Evolutionary conservation across 2,888 invertebrate species (phyloP), one percentile per base, ranked within the genome.

Genomic region (Bedellia somnulentella): DNA sequence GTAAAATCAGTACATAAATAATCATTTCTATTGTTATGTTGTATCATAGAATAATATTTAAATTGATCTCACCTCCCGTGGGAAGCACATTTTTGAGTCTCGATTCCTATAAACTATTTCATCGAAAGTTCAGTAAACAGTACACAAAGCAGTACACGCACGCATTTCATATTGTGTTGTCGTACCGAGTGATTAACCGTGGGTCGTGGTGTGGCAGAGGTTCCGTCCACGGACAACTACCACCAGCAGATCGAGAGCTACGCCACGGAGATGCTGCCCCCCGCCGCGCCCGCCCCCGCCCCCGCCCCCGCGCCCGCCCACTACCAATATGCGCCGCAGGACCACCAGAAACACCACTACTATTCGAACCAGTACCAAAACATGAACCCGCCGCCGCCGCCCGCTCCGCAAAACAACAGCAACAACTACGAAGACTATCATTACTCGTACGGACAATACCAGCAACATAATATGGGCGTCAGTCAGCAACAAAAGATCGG

Each of bases 401-500:
- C 39, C 26, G 41, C 37, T 35, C 41, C 28, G 35, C 38, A 27
- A 38, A 35, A 17, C 28, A 27, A 33, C 30, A 34, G 31, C 26
- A 40, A 15, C 29, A 30, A 37, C 29, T 44, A 47, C 26, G 39
- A 34, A 4, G 15, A 22, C 3, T 46, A 30, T 12, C 17, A 29
- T 10, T 30, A 33, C 22, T 13, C 17, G 30, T 28, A 50, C 18
- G 46, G 47, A n/a, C 49, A 49, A 36, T 48, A 51, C 30, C 45
- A 41, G 17, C 54, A 50, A 25, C 53, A 52, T 33, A 53, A 58
- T 17, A 52, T 57, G 21, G 44, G 47, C 2, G 42, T 38, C 2
- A 42, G 42, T 5, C 40, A 38, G n/a, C 49, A 56, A 29, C 64
- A 64, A 56, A 78, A 78, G 55, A 81, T 89, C 52, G 82, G 88